These are phyloP conservation scores for Reinhardtius hippoglossoides DNA, from an alignment of 2,113 vertebrate species.

Conservation along the genomic window DNA sequence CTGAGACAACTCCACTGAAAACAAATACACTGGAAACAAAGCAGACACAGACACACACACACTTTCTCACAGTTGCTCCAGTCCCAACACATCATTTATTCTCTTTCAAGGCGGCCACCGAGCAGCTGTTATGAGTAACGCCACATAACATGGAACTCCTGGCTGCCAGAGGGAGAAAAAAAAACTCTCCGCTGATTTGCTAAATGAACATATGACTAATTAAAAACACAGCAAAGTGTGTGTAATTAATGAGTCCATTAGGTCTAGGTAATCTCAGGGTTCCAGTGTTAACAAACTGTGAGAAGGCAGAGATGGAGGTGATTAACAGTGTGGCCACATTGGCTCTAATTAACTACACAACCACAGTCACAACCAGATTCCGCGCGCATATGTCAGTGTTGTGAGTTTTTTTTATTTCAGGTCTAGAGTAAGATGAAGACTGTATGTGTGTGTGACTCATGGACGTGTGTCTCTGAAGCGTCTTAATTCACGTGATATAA, in stretches of 20 bases:
- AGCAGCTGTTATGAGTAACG: conserved; percentile 70
- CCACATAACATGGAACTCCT: conserved; percentile 55
- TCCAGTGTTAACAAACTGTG: conserved; percentile 79
- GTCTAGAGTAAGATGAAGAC: conserved; percentile 16
- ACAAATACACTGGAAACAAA: conserved; percentile 58
- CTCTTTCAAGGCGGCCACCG: conserved; percentile 34
- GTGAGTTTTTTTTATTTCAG: background rate
- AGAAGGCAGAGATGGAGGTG: conserved; percentile 54
- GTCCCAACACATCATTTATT: conserved; percentile 53
- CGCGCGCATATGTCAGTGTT: conserved; percentile 67
- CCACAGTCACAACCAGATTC: conserved; percentile 67
- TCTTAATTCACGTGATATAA: background rate
- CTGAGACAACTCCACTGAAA: conserved; percentile 27
- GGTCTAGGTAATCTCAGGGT: conserved; percentile 68
- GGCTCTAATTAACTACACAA: conserved; percentile 71
- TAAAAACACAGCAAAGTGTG: conserved; percentile 72
- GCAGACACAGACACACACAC: conserved; percentile 26
- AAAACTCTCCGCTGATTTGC: conserved; percentile 38
- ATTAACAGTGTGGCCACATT: conserved; percentile 69
- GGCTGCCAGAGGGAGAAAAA: conserved; percentile 27
- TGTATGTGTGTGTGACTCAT: background rate
- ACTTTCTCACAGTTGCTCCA: conserved; percentile 35
- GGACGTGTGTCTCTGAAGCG: background rate
- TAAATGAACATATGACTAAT: conserved; percentile 68
- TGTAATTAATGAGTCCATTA: conserved; percentile 81